These are phyloP conservation scores for Hoplostethus atlanticus DNA, from an alignment of 2,797 vertebrate species.

Conservation along the genomic window DNA sequence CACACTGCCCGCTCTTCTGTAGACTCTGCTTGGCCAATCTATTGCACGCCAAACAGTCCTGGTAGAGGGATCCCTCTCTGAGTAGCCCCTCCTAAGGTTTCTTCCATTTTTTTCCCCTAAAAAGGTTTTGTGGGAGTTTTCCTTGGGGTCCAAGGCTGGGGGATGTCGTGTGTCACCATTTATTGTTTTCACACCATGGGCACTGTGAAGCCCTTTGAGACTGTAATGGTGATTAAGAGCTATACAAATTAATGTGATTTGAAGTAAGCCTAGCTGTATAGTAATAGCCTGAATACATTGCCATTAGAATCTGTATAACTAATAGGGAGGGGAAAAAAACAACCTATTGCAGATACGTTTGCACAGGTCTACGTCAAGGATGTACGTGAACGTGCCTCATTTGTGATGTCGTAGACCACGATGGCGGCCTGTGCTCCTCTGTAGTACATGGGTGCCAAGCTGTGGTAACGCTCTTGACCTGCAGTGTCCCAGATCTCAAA, in stretches of 20 bases:
- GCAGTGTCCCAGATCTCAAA: slow-evolving; percentile 99
- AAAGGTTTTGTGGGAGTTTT: too few species aligned
- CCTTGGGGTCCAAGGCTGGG: too few species aligned
- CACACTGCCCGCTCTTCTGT: background rate
- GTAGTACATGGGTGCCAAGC: slow-evolving; percentile 99
- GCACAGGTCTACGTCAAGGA: background rate
- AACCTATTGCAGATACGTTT: too few species aligned
- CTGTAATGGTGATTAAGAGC: too few species aligned
- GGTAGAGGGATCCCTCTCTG: too few species aligned
- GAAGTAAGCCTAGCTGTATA: background rate
- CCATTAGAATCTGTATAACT: background rate
- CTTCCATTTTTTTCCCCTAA: too few species aligned
- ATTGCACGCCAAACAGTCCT: too few species aligned
- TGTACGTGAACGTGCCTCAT: slow-evolving; percentile 84
- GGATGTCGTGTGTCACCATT: too few species aligned
- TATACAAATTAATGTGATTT: background rate
- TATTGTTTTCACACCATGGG: too few species aligned
- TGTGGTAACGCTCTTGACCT: slow-evolving; percentile 98
- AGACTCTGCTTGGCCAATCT: too few species aligned
- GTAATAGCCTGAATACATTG: background rate
- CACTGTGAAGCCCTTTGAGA: too few species aligned
- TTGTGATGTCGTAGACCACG: slow-evolving; percentile 98
- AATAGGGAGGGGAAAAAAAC: background rate
- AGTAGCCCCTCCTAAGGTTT: too few species aligned
- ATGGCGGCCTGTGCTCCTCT: slow-evolving; percentile 98